Conservation (phyloP, 2,797 vertebrate species). For the Hirundo rustica region DNA sequence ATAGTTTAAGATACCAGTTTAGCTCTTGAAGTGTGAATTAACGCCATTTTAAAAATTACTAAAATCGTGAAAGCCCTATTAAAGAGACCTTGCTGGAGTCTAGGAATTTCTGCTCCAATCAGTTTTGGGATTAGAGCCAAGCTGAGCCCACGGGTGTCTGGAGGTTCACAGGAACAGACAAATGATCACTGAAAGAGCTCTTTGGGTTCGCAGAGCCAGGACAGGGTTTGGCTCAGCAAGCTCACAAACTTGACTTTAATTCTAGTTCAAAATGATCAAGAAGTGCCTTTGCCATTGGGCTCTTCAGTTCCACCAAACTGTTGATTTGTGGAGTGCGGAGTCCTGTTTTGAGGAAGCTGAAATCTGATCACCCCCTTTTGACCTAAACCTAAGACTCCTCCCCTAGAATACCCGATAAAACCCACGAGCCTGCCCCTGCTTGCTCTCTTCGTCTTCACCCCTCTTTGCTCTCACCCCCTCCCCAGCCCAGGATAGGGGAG, state of each 20-base stretch:
- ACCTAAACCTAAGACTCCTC: too few relatives aligned
- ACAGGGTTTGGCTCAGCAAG: not conserved
- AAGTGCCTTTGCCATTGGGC: too few relatives aligned
- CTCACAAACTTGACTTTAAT: not conserved
- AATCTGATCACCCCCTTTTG: too few relatives aligned
- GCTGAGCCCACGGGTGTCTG: not conserved
- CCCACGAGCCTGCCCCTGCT: too few relatives aligned
- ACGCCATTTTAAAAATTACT: not conserved
- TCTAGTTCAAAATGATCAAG: not conserved
- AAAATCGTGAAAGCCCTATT: not conserved
- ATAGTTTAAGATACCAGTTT: not conserved
- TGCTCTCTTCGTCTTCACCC: too few relatives aligned
- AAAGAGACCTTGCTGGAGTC: not conserved
- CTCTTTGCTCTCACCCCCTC: too few relatives aligned
- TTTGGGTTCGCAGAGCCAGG: not conserved
- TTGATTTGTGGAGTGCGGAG: too few relatives aligned
- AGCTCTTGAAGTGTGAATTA: not conserved
- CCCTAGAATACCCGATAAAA: too few relatives aligned
- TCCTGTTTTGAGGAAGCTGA: too few relatives aligned
- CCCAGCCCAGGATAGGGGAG: too few relatives aligned
- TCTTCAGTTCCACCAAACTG: too few relatives aligned
- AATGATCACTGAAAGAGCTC: not conserved
- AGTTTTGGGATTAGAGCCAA: conserved; percentile 13
- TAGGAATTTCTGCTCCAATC: not conserved
- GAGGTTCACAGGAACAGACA: not conserved